These are phyloP conservation scores for Acronicta leporina DNA, from an alignment of 2,888 invertebrate species.

Conservation along the genomic window DNA sequence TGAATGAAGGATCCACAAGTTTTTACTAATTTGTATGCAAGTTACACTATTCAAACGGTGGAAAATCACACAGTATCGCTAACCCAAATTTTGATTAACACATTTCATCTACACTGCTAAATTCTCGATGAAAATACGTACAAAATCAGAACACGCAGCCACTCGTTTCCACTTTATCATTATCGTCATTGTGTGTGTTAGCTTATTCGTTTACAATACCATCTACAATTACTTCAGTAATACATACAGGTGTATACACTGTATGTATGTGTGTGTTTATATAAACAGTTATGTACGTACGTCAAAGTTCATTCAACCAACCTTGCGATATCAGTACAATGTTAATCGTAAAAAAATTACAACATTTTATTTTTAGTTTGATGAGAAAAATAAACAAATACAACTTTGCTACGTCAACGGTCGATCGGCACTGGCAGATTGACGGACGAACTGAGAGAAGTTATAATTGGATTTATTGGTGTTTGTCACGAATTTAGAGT, in stretches of 20 bases:
- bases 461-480: conserved; percentile 43
- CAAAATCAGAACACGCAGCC: conserved; percentile 7
- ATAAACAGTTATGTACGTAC: conserved; percentile 38
- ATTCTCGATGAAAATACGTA: conserved; percentile 38
- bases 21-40: conserved; percentile 1
- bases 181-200: conserved; percentile 7
- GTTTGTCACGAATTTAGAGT: conserved; percentile 2
- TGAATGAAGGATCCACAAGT: too few relatives aligned
- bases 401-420: conserved; percentile 43
- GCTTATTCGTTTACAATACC: conserved; percentile 3
- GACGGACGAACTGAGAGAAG: conserved; percentile 38
- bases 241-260: conserved; percentile 1
- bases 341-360: conserved; percentile 58
- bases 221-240: not conserved
- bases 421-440: conserved; percentile 30
- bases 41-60: conserved; percentile 18
- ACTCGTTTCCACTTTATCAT: conserved; percentile 6
- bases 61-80: conserved; percentile 28
- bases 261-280: conserved; percentile 7
- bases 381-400: conserved; percentile 50
- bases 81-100: conserved; percentile 30
- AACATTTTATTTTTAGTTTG: conserved; percentile 60
- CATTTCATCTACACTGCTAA: conserved; percentile 14
- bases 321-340: conserved; percentile 62
- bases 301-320: conserved; percentile 68